These are phyloP conservation scores for Pseudococcus viburni DNA, from an alignment of 2,888 invertebrate genomes.

Conservation along the genomic window DNA sequence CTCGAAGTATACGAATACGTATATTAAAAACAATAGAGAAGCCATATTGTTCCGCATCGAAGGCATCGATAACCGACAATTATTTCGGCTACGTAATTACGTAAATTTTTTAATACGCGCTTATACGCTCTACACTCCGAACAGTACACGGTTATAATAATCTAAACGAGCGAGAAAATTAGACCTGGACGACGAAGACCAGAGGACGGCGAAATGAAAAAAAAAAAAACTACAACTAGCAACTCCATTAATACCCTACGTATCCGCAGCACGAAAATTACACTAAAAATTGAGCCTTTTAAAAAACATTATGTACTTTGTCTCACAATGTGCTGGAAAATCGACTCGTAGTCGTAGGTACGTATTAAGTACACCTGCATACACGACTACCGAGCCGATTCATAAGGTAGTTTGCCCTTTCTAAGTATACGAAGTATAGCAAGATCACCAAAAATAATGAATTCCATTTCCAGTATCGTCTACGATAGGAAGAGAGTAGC, in stretches of 20 bases:
- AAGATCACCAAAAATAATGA: slow-evolving; percentile 52
- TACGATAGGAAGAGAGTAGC: background rate
- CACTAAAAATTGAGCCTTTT: background rate
- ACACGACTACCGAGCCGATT: background rate
- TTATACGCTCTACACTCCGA: slow-evolving; percentile 16
- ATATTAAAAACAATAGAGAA: slow-evolving; percentile 59
- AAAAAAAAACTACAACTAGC: background rate
- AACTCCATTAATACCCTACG: background rate
- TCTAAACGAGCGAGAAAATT: slow-evolving; percentile 30
- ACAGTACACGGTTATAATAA: background rate
- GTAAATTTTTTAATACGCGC: slow-evolving; percentile 54
- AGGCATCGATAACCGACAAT: slow-evolving; percentile 59
- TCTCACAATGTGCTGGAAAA: background rate
- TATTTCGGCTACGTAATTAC: slow-evolving; percentile 52
- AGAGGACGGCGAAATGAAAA: background rate
- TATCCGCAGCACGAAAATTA: background rate
- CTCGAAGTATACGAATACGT: background rate
- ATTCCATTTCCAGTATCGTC: slow-evolving; percentile 33
- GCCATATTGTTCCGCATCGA: slow-evolving; percentile 63
- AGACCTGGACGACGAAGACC: background rate
- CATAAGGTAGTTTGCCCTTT: background rate
- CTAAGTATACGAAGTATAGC: background rate
- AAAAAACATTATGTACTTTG: background rate
- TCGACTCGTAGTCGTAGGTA: background rate
- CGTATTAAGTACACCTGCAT: slow-evolving; percentile 5